A percentile compares a stretch with the other conserved stretches of the same genome.
Evolutionary conservation across 2,797 vertebrate species (phyloP).

Genomic region (Peromyscus melanophrys): DNA sequence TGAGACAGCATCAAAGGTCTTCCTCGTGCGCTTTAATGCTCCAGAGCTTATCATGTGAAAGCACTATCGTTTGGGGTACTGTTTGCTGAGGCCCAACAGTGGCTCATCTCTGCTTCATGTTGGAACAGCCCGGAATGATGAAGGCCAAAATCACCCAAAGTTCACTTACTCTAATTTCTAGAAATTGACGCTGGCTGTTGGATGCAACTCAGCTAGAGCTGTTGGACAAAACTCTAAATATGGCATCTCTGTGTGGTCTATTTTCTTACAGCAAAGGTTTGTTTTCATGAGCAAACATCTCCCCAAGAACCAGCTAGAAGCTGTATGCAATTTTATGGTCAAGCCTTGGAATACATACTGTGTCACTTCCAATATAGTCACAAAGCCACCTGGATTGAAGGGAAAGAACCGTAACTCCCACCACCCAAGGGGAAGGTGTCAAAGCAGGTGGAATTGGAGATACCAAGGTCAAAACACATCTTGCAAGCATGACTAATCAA

Average conservation of each 20-base stretch:
- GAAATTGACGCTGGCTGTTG: background rate
- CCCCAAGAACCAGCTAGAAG: background rate
- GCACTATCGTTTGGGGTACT: background rate
- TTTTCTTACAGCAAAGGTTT: background rate
- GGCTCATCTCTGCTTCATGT: background rate
- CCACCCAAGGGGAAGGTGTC: background rate
- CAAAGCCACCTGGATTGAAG: background rate
- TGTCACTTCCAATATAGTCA: constrained; percentile 5
- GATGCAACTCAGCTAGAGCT: background rate
- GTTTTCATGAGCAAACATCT: background rate
- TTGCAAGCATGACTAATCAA: background rate
- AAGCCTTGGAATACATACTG: background rate
- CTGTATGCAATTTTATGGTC: background rate
- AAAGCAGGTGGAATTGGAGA: background rate
- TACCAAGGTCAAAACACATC: constrained; percentile 27
- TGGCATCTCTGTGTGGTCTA: background rate
- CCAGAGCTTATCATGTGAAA: background rate
- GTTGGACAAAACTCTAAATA: constrained; percentile 15
- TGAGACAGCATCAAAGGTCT: background rate
- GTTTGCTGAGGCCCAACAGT: background rate
- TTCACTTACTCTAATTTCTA: background rate
- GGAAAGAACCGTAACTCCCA: background rate
- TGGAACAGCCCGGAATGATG: background rate
- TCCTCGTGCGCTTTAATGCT: background rate
- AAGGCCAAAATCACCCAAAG: background rate